Conservation (phyloP, 2,113 vertebrate genomes). For the Odocoileus hemionus region DNA sequence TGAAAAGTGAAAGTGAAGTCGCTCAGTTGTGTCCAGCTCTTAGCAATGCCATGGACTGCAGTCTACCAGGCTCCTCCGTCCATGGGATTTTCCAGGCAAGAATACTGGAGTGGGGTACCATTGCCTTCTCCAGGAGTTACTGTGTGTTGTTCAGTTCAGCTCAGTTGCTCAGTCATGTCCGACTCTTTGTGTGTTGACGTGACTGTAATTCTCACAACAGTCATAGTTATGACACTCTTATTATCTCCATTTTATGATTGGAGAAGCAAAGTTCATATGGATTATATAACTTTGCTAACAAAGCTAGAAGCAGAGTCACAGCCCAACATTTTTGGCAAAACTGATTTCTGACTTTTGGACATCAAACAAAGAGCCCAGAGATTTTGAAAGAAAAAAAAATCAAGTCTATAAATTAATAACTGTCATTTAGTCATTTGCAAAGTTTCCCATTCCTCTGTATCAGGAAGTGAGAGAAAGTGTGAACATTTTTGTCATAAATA, state of each 20-base stretch:
- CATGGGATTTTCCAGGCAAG: neutral
- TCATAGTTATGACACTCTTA: neutral
- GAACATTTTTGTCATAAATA: neutral
- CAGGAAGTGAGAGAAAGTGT: neutral
- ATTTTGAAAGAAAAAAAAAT: neutral
- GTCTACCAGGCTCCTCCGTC: accelerated
- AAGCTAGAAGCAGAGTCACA: neutral
- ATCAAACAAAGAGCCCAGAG: neutral
- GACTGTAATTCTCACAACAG: neutral
- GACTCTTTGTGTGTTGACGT: accelerated
- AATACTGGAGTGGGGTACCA: neutral
- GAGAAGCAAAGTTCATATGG: neutral
- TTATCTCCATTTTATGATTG: neutral
- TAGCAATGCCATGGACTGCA: neutral
- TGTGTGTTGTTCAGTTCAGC: neutral
- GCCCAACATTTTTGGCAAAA: neutral
- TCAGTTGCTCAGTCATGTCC: accelerated
- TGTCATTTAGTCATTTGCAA: neutral
- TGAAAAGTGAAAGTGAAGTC: neutral
- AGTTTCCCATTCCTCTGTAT: neutral
- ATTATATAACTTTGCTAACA: neutral
- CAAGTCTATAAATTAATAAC: neutral
- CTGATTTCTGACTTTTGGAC: neutral
- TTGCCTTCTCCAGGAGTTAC: neutral
- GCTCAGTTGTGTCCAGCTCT: accelerated